Evolutionary conservation across 2,797 vertebrate species (phyloP).

Genomic region (Etheostoma nigrum): DNA sequence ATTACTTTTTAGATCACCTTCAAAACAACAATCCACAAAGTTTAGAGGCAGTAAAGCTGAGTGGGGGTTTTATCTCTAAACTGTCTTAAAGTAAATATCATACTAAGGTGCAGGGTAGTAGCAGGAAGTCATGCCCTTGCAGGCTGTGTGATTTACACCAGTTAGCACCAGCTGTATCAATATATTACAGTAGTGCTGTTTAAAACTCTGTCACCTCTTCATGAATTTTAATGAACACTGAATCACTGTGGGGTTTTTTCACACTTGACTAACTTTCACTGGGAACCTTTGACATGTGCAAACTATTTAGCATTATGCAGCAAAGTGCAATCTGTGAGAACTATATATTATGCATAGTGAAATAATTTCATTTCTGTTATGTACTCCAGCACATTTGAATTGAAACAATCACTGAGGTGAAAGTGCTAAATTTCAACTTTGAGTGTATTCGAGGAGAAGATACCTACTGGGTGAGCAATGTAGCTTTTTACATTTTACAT

Average conservation of each 20-base stretch:
- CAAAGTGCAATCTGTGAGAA: neutral
- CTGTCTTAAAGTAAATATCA: neutral
- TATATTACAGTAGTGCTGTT: slow-evolving; percentile 22
- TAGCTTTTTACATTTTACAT: neutral
- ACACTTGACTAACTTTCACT: slow-evolving; percentile 21
- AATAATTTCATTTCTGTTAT: neutral
- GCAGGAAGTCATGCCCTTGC: neutral
- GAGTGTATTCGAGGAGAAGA: too few relatives aligned
- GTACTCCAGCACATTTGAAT: neutral
- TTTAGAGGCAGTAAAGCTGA: neutral
- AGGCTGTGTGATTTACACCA: slow-evolving; percentile 17
- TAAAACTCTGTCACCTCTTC: slow-evolving; percentile 36
- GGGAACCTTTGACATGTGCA: slow-evolving; percentile 17
- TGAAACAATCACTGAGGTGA: neutral
- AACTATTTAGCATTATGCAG: slow-evolving; percentile 19
- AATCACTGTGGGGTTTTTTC: slow-evolving; percentile 6
- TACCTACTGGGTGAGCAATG: neutral
- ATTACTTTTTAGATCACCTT: neutral
- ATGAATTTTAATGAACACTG: slow-evolving; percentile 51
- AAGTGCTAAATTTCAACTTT: neutral
- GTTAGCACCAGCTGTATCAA: slow-evolving; percentile 24
- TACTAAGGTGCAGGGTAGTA: neutral
- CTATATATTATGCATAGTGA: neutral
- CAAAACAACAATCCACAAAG: neutral
- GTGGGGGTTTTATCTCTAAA: neutral